Conservation (phyloP, 2,797 vertebrate genomes). For the Propithecus deckenii region DNA sequence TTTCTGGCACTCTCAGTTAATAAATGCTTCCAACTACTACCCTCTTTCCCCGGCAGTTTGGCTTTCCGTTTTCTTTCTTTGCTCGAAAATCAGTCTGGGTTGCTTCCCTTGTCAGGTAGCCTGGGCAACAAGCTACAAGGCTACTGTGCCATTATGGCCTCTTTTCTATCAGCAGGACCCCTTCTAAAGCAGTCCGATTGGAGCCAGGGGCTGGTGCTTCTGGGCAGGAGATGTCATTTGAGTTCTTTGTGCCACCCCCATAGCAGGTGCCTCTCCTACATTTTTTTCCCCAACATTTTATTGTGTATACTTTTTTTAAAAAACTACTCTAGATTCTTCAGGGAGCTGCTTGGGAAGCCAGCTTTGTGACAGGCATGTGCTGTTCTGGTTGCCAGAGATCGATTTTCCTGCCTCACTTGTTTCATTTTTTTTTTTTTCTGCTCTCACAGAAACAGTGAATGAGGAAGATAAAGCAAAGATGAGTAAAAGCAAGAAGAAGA, state of each 20-base stretch:
- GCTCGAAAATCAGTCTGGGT: neutral
- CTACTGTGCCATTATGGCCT: neutral
- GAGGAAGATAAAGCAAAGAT: constrained; percentile 96
- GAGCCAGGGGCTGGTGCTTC: neutral
- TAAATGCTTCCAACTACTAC: neutral
- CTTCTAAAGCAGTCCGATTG: neutral
- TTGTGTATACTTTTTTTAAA: neutral
- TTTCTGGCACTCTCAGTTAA: neutral
- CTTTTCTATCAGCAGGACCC: neutral
- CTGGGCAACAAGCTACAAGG: neutral
- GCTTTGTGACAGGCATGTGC: neutral
- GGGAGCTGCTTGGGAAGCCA: neutral
- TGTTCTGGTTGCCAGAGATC: neutral
- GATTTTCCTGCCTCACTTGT: neutral
- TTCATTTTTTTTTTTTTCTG: constrained; percentile 37
- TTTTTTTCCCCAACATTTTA: neutral
- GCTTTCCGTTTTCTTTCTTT: constrained; percentile 10
- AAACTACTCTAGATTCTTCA: neutral
- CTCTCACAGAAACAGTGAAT: constrained; percentile 89
- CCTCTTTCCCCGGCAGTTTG: neutral
- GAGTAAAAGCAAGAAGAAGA: constrained; percentile 96
- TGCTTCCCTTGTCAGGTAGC: neutral
- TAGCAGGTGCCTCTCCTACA: neutral
- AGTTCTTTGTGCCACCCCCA: neutral
- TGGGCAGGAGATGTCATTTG: neutral